These are phyloP conservation scores for Hemaris fuciformis DNA, from an alignment of 2,888 invertebrate genomes.

Conservation along the genomic window DNA sequence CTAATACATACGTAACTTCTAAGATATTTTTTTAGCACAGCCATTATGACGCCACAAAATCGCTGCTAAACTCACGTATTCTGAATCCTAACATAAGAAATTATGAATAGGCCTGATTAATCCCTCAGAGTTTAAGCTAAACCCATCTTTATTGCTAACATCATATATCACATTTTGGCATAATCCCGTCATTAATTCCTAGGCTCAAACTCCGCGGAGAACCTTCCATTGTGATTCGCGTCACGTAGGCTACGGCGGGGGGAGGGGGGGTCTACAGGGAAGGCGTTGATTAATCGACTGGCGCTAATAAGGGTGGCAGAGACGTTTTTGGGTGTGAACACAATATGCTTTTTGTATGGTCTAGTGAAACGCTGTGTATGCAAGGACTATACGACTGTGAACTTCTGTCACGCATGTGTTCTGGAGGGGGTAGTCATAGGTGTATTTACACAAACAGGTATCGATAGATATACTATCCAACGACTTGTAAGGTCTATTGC, in stretches of 20 bases:
- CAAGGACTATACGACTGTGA: too few relatives aligned
- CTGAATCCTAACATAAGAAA: neutral
- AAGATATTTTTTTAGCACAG: too few relatives aligned
- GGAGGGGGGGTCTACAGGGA: neutral
- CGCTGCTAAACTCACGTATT: neutral
- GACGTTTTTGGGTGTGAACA: neutral
- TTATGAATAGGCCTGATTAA: neutral
- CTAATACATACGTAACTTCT: neutral
- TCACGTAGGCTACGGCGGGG: neutral
- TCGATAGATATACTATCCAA: too few relatives aligned
- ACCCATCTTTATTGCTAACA: neutral
- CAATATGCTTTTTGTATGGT: slow-evolving; percentile 1
- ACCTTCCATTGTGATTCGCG: slow-evolving; percentile 1
- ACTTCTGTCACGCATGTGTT: too few relatives aligned
- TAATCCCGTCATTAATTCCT: slow-evolving; percentile 1
- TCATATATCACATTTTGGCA: slow-evolving; percentile 2
- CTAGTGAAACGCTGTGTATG: neutral
- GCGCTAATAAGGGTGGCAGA: neutral
- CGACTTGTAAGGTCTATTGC: too few relatives aligned
- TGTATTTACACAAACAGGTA: too few relatives aligned
- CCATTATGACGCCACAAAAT: neutral
- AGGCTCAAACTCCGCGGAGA: neutral
- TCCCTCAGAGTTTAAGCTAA: neutral
- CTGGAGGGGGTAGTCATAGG: too few relatives aligned
- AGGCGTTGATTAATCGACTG: slow-evolving; percentile 6